A percentile compares a stretch with the other conserved stretches of the same genome.
Evolutionary conservation across 2,888 invertebrate genomes (phyloP).

Genomic region (Callinectes sapidus): DNA sequence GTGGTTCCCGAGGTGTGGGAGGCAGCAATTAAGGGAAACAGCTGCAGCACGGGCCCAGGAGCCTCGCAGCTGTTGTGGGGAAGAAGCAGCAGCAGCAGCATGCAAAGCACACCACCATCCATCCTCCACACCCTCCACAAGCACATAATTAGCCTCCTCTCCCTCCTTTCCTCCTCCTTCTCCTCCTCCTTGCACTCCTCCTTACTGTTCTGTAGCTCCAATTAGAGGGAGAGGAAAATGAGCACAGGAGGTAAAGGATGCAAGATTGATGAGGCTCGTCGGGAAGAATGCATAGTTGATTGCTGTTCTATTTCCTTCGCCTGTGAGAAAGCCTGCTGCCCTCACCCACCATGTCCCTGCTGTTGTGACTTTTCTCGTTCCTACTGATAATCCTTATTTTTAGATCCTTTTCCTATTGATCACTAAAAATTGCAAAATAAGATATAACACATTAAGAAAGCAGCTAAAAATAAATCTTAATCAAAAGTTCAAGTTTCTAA

Average conservation of each 20-base stretch:
- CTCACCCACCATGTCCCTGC: neutral
- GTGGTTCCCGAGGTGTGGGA: neutral
- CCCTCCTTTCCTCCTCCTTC: constrained; percentile 16
- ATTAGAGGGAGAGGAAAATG: neutral
- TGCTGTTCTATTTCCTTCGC: neutral
- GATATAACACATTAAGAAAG: too few species aligned
- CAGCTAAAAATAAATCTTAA: too few species aligned
- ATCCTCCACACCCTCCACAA: constrained; percentile 49
- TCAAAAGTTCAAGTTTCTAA: too few species aligned
- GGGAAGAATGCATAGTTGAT: neutral
- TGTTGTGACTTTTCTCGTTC: too few species aligned
- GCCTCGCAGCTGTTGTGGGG: constrained; percentile 19
- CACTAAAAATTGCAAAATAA: too few species aligned
- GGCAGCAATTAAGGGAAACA: neutral
- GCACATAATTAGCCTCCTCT: constrained; percentile 28
- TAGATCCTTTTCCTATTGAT: too few species aligned
- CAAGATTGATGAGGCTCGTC: neutral
- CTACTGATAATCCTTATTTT: too few species aligned
- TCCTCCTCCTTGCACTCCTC: constrained; percentile 17
- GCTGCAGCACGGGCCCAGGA: constrained; percentile 30
- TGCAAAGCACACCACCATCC: constrained; percentile 49
- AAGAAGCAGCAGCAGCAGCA: neutral
- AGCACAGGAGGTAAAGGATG: neutral
- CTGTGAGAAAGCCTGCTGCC: neutral
- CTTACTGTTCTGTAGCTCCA: neutral